A percentile compares a stretch with the other conserved stretches of the same genome.
Evolutionary conservation across 2,888 invertebrate genomes (phyloP).

Genomic region (Caenorhabditis angaria): DNA sequence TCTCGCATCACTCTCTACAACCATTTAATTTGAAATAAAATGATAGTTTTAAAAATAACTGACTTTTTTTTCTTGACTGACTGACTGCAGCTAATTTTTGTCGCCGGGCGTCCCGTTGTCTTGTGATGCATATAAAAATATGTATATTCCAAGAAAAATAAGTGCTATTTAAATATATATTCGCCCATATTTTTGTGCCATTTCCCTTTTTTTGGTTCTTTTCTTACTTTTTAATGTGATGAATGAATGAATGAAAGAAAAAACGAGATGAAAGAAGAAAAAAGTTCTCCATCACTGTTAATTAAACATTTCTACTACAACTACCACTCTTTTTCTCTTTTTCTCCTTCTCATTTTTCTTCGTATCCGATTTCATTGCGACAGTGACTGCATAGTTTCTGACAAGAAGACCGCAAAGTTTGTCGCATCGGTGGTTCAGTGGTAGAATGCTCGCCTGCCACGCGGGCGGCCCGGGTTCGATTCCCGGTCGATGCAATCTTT

Average conservation of each 20-base stretch:
- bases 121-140: neutral
- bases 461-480: slow-evolving; percentile 71
- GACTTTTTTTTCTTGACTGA: too few relatives aligned
- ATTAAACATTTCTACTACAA: too few relatives aligned
- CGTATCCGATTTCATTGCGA: neutral
- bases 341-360: neutral
- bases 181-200: neutral
- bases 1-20: too few relatives aligned
- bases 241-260: too few relatives aligned
- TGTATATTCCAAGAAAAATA: neutral
- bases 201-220: neutral
- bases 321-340: neutral
- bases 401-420: neutral
- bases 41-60: too few relatives aligned
- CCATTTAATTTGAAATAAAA: too few relatives aligned
- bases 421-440: slow-evolving; percentile 68
- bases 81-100: slow-evolving; percentile 1
- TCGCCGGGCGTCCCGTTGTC: neutral
- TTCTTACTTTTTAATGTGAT: too few relatives aligned
- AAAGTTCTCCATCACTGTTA: neutral
- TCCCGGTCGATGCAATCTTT: slow-evolving; percentile 66
- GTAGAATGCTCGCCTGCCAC: slow-evolving; percentile 72
- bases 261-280: neutral
- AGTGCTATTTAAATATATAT: neutral
- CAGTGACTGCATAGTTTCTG: neutral